phyloP scores from a whole-genome alignment of 2,113 vertebrate species.

The Phylloscopus whistleri region DNA sequence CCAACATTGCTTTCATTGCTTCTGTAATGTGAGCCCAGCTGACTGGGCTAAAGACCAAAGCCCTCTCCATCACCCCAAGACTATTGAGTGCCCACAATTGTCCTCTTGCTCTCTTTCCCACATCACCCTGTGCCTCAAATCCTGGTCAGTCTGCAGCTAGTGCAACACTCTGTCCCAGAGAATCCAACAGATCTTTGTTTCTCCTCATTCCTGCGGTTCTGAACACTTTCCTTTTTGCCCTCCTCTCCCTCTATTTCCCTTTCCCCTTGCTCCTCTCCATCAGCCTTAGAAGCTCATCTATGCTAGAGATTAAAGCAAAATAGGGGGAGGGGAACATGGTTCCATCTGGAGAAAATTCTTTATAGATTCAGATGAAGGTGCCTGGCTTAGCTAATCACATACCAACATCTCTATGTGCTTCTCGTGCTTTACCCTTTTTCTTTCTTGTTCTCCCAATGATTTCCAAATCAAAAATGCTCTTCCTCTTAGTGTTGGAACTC shows the following conservation, averaged over 20 bases:
- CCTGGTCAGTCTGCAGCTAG: not conserved
- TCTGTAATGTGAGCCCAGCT: not conserved
- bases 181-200: not conserved
- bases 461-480: not conserved
- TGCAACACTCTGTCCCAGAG: not conserved
- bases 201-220: not conserved
- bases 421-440: accelerated
- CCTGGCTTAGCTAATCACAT: not conserved
- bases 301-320: not conserved
- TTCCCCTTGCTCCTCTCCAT: not conserved
- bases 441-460: not conserved
- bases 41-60: not conserved
- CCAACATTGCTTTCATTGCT: not conserved
- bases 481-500: not conserved
- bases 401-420: not conserved
- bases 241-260: not conserved
- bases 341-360: not conserved
- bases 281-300: not conserved
- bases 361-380: not conserved
- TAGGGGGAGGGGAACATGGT: accelerated
- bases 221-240: not conserved
- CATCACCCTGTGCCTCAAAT: accelerated
- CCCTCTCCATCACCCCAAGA: not conserved
- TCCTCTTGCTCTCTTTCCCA: not conserved
- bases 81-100: not conserved